Conservation (phyloP, 2,113 vertebrate genomes). For the Arvicanthis niloticus region DNA sequence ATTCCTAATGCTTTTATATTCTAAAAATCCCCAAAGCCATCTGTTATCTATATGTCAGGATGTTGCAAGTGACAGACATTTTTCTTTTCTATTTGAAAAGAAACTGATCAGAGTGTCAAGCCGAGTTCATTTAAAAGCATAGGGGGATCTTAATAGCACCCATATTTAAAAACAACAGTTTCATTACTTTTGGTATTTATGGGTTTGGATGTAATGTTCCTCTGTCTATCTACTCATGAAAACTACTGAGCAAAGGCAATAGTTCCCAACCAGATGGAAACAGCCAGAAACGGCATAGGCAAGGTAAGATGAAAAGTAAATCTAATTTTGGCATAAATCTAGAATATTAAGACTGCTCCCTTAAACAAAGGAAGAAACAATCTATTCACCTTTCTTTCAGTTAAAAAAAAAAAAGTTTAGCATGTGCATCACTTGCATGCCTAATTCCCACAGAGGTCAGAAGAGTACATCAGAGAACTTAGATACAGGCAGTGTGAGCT, state of each 20-base stretch:
- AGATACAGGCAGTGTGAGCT: no score
- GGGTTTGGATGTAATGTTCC: conserved; percentile 55
- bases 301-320: neutral
- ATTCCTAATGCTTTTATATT: conserved; percentile 75
- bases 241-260: neutral
- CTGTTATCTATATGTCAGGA: conserved; percentile 77
- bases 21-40: conserved; percentile 68
- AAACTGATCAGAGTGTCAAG: conserved; percentile 75
- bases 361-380: neutral
- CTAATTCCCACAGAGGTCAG: no score
- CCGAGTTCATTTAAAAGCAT: conserved; percentile 77
- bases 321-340: neutral
- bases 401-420: neutral
- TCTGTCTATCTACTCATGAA: neutral
- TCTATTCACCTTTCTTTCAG: neutral
- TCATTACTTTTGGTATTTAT: conserved; percentile 66
- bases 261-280: neutral
- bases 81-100: conserved; percentile 76
- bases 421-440: neutral
- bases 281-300: neutral
- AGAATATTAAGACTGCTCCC: neutral
- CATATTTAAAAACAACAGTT: conserved; percentile 39
- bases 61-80: conserved; percentile 76
- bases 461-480: neutral
- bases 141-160: conserved; percentile 69